Evolutionary conservation across 2,888 invertebrate species (phyloP).

Genomic region (Orgyia antiqua): DNA sequence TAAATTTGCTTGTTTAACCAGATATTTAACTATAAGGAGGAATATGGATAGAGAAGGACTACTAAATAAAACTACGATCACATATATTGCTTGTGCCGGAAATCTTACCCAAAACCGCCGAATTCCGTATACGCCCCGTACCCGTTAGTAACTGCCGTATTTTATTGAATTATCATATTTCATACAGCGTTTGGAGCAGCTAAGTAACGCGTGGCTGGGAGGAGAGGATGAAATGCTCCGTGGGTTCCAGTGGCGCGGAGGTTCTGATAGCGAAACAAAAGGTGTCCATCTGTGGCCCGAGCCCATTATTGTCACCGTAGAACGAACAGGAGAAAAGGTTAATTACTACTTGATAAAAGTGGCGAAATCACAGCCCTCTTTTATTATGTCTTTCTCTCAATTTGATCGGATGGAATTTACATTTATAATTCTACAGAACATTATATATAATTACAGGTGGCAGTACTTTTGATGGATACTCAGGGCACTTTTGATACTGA

Average conservation of each 20-base stretch:
- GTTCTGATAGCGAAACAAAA: conserved; percentile 93
- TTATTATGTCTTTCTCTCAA: neutral
- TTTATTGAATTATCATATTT: too few species aligned
- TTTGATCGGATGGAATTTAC: too few species aligned
- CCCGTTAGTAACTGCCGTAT: too few species aligned
- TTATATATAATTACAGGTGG: conserved; percentile 75
- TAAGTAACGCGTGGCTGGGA: conserved; percentile 78
- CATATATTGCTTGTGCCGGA: too few species aligned
- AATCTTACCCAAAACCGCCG: too few species aligned
- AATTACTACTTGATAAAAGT: neutral
- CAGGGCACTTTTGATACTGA: conserved; percentile 98
- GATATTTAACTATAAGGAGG: too few species aligned
- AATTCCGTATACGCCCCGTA: too few species aligned
- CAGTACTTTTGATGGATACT: conserved; percentile 91
- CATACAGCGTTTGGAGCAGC: conserved; percentile 23
- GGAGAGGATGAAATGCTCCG: conserved; percentile 83
- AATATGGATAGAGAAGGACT: too few species aligned
- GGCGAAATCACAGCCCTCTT: neutral
- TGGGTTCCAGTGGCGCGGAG: conserved; percentile 95
- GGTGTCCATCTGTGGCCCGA: conserved; percentile 95
- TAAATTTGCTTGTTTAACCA: too few species aligned
- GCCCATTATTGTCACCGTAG: conserved; percentile 84
- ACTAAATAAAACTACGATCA: too few species aligned
- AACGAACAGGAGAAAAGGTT: conserved; percentile 24
- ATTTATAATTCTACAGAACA: too few species aligned